Evolutionary conservation across 2,797 vertebrate genomes (phyloP).

Genomic region (Arnoldichthys spilopterus): DNA sequence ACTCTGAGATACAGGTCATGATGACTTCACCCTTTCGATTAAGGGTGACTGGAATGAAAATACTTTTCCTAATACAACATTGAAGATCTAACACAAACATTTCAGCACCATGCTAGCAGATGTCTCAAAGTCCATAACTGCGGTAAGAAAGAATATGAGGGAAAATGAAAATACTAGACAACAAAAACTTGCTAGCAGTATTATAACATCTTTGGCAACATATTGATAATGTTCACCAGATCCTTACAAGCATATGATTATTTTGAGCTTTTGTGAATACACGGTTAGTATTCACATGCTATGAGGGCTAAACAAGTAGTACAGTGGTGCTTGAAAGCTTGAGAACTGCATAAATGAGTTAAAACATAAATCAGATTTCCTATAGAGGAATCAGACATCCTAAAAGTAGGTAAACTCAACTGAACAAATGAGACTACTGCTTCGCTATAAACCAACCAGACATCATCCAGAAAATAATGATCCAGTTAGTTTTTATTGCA

Average conservation of each 20-base stretch:
- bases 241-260: neutral
- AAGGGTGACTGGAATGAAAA: neutral
- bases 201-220: slow-evolving; percentile 25
- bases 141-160: neutral
- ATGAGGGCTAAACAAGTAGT: neutral
- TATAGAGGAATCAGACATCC: too few relatives aligned
- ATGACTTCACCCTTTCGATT: slow-evolving; percentile 24
- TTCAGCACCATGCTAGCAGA: slow-evolving; percentile 20
- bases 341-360: too few relatives aligned
- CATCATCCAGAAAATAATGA: too few relatives aligned
- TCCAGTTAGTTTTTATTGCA: too few relatives aligned
- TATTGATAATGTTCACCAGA: neutral
- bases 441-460: too few relatives aligned
- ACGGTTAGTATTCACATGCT: neutral
- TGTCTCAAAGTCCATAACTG: neutral
- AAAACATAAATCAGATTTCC: too few relatives aligned
- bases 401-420: too few relatives aligned
- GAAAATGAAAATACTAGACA: slow-evolving; percentile 5
- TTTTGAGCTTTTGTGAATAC: neutral
- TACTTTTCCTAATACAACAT: slow-evolving; percentile 11
- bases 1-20: neutral
- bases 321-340: too few relatives aligned
- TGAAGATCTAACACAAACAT: slow-evolving; percentile 16
- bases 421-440: too few relatives aligned
- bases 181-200: slow-evolving; percentile 27